A percentile compares a stretch with the other conserved stretches of the same genome.
Conservation (phyloP, 2,888 invertebrate species). For the Andrena camellia region DNA sequence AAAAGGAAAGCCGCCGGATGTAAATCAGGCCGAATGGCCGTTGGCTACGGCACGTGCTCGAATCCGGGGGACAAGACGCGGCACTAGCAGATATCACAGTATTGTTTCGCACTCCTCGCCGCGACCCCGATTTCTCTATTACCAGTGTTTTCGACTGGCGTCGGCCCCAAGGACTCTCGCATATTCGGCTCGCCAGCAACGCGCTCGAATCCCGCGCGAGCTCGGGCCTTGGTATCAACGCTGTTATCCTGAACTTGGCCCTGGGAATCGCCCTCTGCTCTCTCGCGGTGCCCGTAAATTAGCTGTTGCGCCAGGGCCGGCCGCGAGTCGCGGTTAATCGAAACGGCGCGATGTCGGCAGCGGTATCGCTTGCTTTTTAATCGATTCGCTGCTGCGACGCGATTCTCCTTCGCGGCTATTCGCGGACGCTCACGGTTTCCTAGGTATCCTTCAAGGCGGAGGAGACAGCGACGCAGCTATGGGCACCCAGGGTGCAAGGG, state of each 20-base stretch:
- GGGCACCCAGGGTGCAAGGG: background rate
- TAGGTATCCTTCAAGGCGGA: background rate
- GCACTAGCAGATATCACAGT: slow-evolving; percentile 38
- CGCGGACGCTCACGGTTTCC: background rate
- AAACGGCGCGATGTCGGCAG: background rate
- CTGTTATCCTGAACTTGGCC: slow-evolving; percentile 32
- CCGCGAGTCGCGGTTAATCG: slow-evolving; percentile 4
- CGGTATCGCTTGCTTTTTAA: background rate
- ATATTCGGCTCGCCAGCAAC: slow-evolving; percentile 25
- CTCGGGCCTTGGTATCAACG: slow-evolving; percentile 9
- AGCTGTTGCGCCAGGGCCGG: slow-evolving; percentile 14
- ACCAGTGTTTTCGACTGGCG: slow-evolving; percentile 19
- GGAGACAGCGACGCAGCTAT: background rate
- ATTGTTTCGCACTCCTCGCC: slow-evolving; percentile 51
- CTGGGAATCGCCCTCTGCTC: slow-evolving; percentile 1
- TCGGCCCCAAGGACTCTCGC: slow-evolving; percentile 26
- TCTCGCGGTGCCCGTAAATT: slow-evolving; percentile 15
- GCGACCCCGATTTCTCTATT: slow-evolving; percentile 63
- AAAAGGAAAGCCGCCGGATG: slow-evolving; percentile 51
- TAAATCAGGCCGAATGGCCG: slow-evolving; percentile 65
- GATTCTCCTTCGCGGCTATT: background rate
- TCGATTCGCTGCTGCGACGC: background rate
- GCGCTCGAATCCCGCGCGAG: slow-evolving; percentile 14
- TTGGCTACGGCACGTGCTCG: slow-evolving; percentile 55
- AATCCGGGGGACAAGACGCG: slow-evolving; percentile 44